Evolutionary conservation across 2,113 vertebrate species (phyloP).

Genomic region (Peromyscus californicus): DNA sequence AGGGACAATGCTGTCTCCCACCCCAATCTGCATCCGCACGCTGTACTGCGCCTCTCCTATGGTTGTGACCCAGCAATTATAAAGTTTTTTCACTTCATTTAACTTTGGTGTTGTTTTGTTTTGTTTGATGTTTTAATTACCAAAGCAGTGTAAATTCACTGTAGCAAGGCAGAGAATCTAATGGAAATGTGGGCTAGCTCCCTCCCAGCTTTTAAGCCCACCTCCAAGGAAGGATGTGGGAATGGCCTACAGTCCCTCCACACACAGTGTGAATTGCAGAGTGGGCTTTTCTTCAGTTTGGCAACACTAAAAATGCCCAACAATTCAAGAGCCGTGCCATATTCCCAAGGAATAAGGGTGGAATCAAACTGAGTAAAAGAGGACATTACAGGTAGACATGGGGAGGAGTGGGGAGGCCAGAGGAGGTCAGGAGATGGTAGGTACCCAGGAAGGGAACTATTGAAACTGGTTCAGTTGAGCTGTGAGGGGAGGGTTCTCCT

Average conservation of each 20-base stretch:
- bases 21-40: not conserved
- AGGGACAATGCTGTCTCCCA: not conserved
- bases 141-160: not conserved
- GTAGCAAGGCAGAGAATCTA: not conserved
- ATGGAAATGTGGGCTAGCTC: not conserved
- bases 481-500: not conserved
- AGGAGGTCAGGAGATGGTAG: not conserved
- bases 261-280: not conserved
- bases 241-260: not conserved
- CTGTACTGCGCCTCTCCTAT: not conserved
- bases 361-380: not conserved
- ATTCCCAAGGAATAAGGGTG: not conserved
- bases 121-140: slow-evolving; percentile 42
- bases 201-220: not conserved
- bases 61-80: not conserved
- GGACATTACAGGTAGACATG: not conserved
- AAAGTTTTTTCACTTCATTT: not conserved
- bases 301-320: too few relatives aligned
- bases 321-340: not conserved
- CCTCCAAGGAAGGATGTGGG: not conserved
- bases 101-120: slow-evolving; percentile 15
- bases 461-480: not conserved
- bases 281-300: not conserved
- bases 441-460: not conserved
- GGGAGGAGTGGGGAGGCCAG: not conserved